A percentile compares a stretch with the other conserved stretches of the same genome.
Evolutionary conservation across 64 coral and sea anemone genomes (phyloP).

Genomic region (Montipora cactus): DNA sequence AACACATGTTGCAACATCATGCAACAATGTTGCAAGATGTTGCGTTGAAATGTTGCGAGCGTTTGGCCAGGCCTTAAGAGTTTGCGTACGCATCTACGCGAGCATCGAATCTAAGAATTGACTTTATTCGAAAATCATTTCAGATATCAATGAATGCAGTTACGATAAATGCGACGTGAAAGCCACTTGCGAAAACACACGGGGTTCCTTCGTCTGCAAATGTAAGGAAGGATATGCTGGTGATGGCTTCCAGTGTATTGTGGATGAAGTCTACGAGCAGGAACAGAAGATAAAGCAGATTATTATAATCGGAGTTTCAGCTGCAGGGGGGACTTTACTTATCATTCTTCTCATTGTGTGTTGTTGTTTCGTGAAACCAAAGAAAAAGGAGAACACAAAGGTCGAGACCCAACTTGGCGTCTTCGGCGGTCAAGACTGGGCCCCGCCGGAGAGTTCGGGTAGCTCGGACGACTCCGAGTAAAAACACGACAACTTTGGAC

Average conservation of each 20-base stretch:
- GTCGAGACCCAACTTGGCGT: neutral
- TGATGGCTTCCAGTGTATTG: neutral
- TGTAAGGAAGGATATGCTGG: conserved; percentile 20
- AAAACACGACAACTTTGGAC: neutral
- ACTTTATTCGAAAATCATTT: neutral
- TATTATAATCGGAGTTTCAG: conserved; percentile 6
- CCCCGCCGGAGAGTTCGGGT: conserved; percentile 6
- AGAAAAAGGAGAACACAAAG: neutral
- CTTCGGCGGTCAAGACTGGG: neutral
- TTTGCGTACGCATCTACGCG: too few relatives aligned
- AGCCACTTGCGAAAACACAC: neutral
- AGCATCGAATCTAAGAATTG: neutral
- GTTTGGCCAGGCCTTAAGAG: too few relatives aligned
- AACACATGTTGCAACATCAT: too few relatives aligned
- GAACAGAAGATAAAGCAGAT: conserved; percentile 3
- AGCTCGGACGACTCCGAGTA: conserved; percentile 5
- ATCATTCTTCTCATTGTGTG: conserved; percentile 9
- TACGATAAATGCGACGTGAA: neutral
- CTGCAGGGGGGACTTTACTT: neutral
- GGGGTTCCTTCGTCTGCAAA: neutral
- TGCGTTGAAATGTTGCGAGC: too few relatives aligned
- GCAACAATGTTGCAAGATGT: too few relatives aligned
- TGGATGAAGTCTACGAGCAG: conserved; percentile 14
- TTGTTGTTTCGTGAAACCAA: neutral
- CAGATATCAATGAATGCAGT: conserved; percentile 4